phyloP scores from a whole-genome alignment of 2,888 invertebrate species.

The Boloria euphrosyne region DNA sequence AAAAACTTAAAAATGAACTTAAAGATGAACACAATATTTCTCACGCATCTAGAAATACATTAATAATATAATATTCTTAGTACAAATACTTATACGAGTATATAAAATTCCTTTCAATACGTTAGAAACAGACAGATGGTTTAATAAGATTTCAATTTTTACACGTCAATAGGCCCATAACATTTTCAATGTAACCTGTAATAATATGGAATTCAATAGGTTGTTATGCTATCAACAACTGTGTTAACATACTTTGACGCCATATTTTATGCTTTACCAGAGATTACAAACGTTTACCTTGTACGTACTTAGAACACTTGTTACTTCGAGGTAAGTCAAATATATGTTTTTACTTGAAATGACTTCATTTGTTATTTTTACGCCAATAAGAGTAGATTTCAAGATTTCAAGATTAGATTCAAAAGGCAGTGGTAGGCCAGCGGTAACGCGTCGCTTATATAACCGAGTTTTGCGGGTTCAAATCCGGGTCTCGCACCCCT shows the following conservation, averaged over 20 bases:
- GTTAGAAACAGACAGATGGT: slow-evolving; percentile 9
- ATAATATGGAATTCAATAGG: slow-evolving; percentile 34
- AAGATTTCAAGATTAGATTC: too few species aligned
- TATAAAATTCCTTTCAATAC: not conserved
- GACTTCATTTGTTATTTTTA: too few species aligned
- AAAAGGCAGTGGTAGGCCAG: too few species aligned
- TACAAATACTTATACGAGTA: not conserved
- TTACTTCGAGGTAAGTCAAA: not conserved
- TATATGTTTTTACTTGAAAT: too few species aligned
- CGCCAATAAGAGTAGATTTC: too few species aligned
- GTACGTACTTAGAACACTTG: slow-evolving; percentile 6
- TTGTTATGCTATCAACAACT: slow-evolving; percentile 47
- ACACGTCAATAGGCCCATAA: slow-evolving; percentile 25
- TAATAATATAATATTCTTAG: too few species aligned
- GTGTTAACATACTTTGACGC: slow-evolving; percentile 54
- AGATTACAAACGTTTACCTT: slow-evolving; percentile 38
- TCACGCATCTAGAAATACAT: too few species aligned
- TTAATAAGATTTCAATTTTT: slow-evolving; percentile 19
- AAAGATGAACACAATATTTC: too few species aligned
- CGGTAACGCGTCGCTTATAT: too few species aligned
- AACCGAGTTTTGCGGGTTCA: too few species aligned
- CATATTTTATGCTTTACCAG: slow-evolving; percentile 38
- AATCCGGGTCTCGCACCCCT: too few species aligned
- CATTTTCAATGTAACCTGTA: slow-evolving; percentile 33
- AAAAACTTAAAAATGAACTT: too few species aligned